Evolutionary conservation across 2,888 invertebrate genomes (phyloP), one percentile per base, ranked within the genome.

Genomic region (Linyphia triangularis): DNA sequence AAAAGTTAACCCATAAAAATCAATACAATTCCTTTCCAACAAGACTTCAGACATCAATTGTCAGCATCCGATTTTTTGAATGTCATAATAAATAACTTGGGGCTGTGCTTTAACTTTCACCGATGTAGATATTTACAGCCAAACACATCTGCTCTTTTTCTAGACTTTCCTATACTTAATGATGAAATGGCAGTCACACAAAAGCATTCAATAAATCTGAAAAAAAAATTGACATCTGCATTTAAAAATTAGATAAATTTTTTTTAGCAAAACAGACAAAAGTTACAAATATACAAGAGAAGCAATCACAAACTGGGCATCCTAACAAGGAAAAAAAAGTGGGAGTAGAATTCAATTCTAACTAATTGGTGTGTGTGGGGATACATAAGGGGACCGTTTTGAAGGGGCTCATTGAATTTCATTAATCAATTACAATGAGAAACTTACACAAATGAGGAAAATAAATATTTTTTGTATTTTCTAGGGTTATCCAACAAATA

Each of bases 121-220:
- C 16, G n/a, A 51, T 26, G n/a, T 33, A 24, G 28, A 26, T 33
- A 67, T 67, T 16, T 67, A 33, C 26, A 33, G 16, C 9, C 5
- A 6, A 4, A 63, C 63, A 63, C 63, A 26, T 72, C 9, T 75
- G 30, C 26, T 70, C 59, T 26, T 28, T 28, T 22, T 75, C 73
- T 75, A 59, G 73, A 33, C 22, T 75, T 75, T 75, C 73, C 73
- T 75, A 75, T 75, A 5, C 22, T 30, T 59, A 9, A 16, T 75
- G 30, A 57, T 57, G 59, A n/a, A 28, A 30, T 13, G 59, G 73
- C 59, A 75, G 73, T 75, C 57, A 57, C 22, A n/a, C n/a, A 59
- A 22, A 13, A 43, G 22, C 43, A 59, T 37, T n/a, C 16, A 57
- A 28, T 10, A 13, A 9, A 73, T 30, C 73, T 73, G 73, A 59